These are phyloP conservation scores for Agrochola lychnidis DNA, from an alignment of 2,888 invertebrate species.

Conservation along the genomic window DNA sequence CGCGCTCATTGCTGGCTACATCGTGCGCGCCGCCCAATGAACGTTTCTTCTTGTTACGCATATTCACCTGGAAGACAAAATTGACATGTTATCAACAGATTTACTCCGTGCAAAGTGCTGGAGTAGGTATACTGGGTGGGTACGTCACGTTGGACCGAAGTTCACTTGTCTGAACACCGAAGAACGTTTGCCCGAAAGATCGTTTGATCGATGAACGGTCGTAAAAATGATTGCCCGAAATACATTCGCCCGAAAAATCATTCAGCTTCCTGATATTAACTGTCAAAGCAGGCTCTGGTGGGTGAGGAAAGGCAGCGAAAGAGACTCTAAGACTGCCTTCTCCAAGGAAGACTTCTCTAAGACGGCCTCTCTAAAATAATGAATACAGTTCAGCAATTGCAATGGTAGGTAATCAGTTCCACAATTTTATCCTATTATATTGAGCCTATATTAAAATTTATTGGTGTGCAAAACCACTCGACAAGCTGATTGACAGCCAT, in stretches of 20 bases:
- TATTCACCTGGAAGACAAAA: constrained; percentile 88
- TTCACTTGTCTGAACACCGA: background rate
- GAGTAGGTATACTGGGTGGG: background rate
- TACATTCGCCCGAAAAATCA: background rate
- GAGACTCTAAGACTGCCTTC: background rate
- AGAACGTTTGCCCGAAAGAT: background rate
- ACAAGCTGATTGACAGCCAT: background rate
- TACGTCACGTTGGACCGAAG: background rate
- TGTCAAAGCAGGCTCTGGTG: background rate
- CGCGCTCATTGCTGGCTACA: constrained; percentile 81
- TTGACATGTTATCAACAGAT: background rate
- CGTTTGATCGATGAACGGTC: background rate
- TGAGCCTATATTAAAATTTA: background rate
- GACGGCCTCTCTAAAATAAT: background rate
- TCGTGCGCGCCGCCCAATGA: constrained; percentile 88
- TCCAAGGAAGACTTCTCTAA: too few species aligned
- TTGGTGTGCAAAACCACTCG: background rate
- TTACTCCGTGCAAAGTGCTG: background rate
- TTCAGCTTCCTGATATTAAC: background rate
- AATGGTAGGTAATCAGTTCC: background rate
- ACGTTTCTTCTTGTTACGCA: constrained; percentile 92
- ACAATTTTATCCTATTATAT: background rate
- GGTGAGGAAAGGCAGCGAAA: too few species aligned
- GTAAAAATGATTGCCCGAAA: too few species aligned
- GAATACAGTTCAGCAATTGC: background rate